Conservation (phyloP, 1,140 invertebrate genomes). For the Rhopalosiphum padi region DNA sequence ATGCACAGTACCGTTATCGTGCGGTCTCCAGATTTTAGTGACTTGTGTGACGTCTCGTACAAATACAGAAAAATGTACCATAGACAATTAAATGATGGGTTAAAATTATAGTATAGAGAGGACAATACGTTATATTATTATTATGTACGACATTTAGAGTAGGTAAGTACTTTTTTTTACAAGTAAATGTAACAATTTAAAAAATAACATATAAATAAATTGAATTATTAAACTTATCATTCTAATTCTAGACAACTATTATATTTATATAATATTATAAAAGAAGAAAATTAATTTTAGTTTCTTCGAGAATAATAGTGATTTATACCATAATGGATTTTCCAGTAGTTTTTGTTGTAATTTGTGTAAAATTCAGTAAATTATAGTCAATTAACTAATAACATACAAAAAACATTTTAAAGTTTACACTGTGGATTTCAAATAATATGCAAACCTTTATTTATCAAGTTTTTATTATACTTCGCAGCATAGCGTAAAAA, state of each 20-base stretch:
- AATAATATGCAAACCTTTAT: slow-evolving; percentile 14
- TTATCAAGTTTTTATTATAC: slow-evolving; percentile 41
- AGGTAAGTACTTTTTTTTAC: no score
- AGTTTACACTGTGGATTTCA: neutral
- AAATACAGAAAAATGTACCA: neutral
- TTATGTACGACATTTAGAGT: no score
- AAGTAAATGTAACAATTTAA: no score
- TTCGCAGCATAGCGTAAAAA: neutral
- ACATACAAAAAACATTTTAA: neutral
- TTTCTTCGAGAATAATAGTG: neutral
- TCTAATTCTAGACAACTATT: no score
- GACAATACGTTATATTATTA: no score
- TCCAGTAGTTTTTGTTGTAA: neutral
- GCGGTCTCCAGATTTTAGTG: neutral
- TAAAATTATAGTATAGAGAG: no score
- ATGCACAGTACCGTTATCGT: neutral
- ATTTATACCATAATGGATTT: neutral
- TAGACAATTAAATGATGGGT: neutral
- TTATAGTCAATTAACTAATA: slow-evolving; percentile 21
- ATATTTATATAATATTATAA: no score
- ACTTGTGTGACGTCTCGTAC: neutral
- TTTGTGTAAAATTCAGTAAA: neutral
- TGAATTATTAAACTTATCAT: no score
- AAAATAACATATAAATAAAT: no score
- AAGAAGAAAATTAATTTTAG: no score